These are phyloP conservation scores for Cataglyphis cursor DNA, from an alignment of 2,888 invertebrate genomes.

Conservation along the genomic window DNA sequence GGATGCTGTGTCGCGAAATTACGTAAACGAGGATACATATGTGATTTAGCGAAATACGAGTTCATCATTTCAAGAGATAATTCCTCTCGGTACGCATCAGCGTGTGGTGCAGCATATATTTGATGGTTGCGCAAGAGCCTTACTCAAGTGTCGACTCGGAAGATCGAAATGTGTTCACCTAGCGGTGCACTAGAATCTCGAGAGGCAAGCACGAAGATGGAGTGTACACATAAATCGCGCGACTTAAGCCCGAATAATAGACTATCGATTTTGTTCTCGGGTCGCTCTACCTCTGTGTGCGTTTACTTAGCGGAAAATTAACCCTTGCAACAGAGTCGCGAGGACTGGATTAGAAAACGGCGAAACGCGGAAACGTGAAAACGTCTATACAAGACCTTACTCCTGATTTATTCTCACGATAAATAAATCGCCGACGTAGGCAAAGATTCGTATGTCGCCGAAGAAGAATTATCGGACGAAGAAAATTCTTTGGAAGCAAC, in stretches of 20 bases:
- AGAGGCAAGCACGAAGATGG: constrained; percentile 69
- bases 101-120: background rate
- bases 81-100: background rate
- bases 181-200: constrained; percentile 62
- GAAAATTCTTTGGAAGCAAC: background rate
- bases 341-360: constrained; percentile 24
- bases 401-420: constrained; percentile 8
- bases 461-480: background rate
- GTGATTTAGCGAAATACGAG: constrained; percentile 18
- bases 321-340: constrained; percentile 54
- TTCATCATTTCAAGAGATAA: constrained; percentile 24
- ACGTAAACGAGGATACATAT: background rate
- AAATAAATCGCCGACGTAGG: constrained; percentile 46
- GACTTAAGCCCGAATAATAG: constrained; percentile 83
- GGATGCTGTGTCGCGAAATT: background rate
- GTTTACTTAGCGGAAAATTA: constrained; percentile 81
- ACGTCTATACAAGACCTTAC: background rate
- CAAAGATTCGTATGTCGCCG: background rate
- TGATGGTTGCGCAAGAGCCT: constrained; percentile 16
- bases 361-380: constrained; percentile 10
- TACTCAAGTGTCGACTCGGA: constrained; percentile 45
- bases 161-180: constrained; percentile 57
- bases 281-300: constrained; percentile 39
- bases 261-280: constrained; percentile 80
- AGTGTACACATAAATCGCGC: constrained; percentile 80